Conservation (phyloP, 1,140 invertebrate species). For the Drosophila fuyamai region DNA sequence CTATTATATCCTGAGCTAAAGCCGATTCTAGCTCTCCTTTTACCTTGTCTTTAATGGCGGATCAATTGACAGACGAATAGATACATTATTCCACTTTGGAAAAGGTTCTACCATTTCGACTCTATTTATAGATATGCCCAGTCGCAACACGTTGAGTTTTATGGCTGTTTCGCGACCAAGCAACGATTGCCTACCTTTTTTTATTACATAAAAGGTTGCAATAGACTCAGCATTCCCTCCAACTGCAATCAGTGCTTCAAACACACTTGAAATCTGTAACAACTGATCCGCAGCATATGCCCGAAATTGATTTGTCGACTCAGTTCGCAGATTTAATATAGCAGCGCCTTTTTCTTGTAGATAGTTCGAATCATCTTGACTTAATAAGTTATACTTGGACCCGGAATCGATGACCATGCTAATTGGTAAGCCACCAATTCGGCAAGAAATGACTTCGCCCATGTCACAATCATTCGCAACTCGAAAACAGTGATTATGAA, state of each 20-base stretch:
- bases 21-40: slow-evolving; percentile 1
- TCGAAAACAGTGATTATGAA: too few species aligned
- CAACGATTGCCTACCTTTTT: too few species aligned
- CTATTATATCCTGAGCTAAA: slow-evolving; percentile 4
- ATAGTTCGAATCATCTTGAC: too few species aligned
- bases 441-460: too few species aligned
- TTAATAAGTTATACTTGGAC: too few species aligned
- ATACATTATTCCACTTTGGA: background rate
- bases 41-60: background rate
- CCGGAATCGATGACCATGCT: too few species aligned
- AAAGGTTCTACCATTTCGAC: slow-evolving; percentile 9
- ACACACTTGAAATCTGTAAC: slow-evolving; percentile 9
- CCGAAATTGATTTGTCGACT: slow-evolving; percentile 10
- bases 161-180: slow-evolving; percentile 3
- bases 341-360: too few species aligned
- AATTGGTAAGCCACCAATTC: too few species aligned
- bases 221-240: slow-evolving; percentile 4
- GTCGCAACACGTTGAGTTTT: background rate
- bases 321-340: slow-evolving; percentile 7
- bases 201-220: slow-evolving; percentile 1
- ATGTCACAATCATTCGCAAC: too few species aligned
- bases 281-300: slow-evolving; percentile 12
- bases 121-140: background rate
- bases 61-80: slow-evolving; percentile 3
- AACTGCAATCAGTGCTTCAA: slow-evolving; percentile 12